phyloP scores from a whole-genome alignment of 1,140 invertebrate genomes.

The Drosophila navojoa region DNA sequence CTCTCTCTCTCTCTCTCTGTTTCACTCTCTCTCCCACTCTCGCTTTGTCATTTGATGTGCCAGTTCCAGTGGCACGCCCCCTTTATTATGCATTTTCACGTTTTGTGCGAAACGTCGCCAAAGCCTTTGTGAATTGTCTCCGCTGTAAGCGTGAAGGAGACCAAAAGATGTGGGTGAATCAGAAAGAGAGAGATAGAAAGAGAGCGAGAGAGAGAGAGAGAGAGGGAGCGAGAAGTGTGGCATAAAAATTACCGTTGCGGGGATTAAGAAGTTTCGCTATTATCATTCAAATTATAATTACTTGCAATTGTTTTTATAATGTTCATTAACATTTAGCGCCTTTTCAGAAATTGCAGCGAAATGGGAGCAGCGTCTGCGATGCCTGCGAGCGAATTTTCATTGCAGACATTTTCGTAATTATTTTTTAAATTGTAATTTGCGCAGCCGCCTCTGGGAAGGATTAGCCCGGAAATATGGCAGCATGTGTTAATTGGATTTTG shows the following conservation, averaged over 20 bases:
- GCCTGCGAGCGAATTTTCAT: conserved; percentile 41
- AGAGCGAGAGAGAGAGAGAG: neutral
- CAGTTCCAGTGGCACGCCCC: conserved; percentile 35
- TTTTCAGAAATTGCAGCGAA: conserved; percentile 61
- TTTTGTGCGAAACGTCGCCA: conserved; percentile 37
- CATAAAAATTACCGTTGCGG: conserved; percentile 79
- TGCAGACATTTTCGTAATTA: conserved; percentile 78
- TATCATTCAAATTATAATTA: conserved; percentile 83
- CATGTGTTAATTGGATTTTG: conserved; percentile 77
- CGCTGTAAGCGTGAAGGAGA: neutral
- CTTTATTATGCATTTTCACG: conserved; percentile 71
- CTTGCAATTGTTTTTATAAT: conserved; percentile 81
- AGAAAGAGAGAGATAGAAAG: neutral
- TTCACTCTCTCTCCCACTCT: neutral
- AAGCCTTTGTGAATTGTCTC: conserved; percentile 42
- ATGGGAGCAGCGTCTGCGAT: conserved; percentile 21
- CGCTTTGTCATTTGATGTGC: conserved; percentile 20
- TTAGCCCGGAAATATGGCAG: conserved; percentile 61
- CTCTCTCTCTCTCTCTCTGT: neutral
- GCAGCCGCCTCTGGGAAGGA: conserved; percentile 48
- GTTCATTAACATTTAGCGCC: conserved; percentile 81
- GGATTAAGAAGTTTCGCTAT: conserved; percentile 81
- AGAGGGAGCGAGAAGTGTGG: conserved; percentile 1
- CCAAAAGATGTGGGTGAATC: neutral
- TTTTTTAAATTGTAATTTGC: conserved; percentile 81